Base-by-base conservation (phyloP, 2,113 vertebrate genomes). In the Hirundichthys speculiger region DNA sequence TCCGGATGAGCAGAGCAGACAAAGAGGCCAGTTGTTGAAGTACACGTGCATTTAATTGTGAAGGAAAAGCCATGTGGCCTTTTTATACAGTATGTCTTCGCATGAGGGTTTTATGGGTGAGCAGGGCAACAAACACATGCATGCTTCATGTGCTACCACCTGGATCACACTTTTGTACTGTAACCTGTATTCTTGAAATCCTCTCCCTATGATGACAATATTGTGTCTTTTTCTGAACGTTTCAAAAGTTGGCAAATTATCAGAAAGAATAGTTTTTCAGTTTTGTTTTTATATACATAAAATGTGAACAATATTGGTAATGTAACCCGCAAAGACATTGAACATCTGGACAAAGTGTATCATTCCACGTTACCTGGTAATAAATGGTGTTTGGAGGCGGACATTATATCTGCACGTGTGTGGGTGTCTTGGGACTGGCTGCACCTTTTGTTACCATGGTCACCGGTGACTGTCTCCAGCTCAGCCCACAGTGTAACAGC, bases 141-240 rank as follows among this genome's bases (percentile, higher is more conserved):
- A 90, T 87, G 81, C 81, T 87, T 83, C 84, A 84, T 81, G 76
- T 79, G 81, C 72, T 61, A 80, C 67, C 81, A 78, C 70, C 65
- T 65, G 77, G 77, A 89, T 80, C 73, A 86, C 78, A 60, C 74
- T 87, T 83, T 84, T 89, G 83, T 92, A 90, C 88, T 91, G 88
- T 91, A 90, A 87, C 79, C 85, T 91, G 87, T 87, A 81, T 83
- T 90, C 84, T 86, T 91, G 79, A 92, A 91, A 88, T 75, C 78
- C 73, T 82, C 76, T 72, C 83, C 77, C 24, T 4, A 58, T 84
- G 59, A 90, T 82, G 80, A 77, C 73, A 84, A 57, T 61, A 63
- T 75, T 56, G 60, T 81, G 64, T 77, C 52, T 69, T 82, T 30
- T 77, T 78, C 64, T 68, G 46, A 64, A 81, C 73, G 49, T 21